phyloP scores from a whole-genome alignment of 1,140 invertebrate species.

The Zaprionus lachaisei region DNA sequence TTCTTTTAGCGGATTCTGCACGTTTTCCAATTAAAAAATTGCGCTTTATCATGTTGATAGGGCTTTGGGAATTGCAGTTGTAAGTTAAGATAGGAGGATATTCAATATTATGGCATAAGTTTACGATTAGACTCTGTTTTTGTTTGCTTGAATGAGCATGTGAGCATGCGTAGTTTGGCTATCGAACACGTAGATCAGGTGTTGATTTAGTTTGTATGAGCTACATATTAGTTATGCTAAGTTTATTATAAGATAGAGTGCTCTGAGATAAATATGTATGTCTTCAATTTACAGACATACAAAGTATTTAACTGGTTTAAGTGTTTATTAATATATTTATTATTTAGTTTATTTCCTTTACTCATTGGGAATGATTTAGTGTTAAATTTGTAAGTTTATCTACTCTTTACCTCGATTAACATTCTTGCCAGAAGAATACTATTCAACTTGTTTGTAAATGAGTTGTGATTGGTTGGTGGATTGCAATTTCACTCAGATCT shows the following conservation, averaged over 20 bases:
- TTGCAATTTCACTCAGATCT: neutral
- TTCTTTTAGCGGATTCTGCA: constrained; percentile 9
- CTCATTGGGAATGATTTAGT: too few species aligned
- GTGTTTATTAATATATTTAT: too few species aligned
- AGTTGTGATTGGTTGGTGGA: neutral
- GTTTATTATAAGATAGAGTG: too few species aligned
- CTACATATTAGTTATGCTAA: neutral
- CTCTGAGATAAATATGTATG: too few species aligned
- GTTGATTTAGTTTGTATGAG: neutral
- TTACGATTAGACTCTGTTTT: neutral
- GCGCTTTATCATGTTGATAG: constrained; percentile 1
- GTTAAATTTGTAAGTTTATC: too few species aligned
- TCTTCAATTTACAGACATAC: too few species aligned
- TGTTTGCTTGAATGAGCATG: neutral
- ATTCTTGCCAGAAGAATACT: neutral
- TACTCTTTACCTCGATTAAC: neutral
- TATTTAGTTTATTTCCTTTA: too few species aligned
- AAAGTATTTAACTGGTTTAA: neutral
- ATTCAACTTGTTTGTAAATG: neutral
- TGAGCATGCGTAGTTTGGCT: neutral
- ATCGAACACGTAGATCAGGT: constrained; percentile 1
- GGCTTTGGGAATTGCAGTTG: neutral
- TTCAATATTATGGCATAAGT: neutral
- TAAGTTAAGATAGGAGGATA: neutral
- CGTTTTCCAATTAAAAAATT: constrained; percentile 20